Evolutionary conservation across 2,797 vertebrate genomes (phyloP), one percentile per base, ranked within the genome.

Genomic region (Poeciliopsis gracilis): DNA sequence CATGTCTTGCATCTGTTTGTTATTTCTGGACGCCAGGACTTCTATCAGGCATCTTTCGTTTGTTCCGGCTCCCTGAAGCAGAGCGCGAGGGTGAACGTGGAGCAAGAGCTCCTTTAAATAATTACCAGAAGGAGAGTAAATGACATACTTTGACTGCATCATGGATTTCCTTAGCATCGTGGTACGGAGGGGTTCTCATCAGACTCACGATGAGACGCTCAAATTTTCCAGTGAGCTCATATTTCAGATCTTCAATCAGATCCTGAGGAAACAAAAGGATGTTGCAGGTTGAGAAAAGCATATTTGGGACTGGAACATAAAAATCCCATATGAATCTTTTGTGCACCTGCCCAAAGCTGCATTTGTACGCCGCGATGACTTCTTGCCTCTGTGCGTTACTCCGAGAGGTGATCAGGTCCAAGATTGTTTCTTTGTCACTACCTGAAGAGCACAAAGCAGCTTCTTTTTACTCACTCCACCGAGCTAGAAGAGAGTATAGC

Each of bases 161-260:
- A 77, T 97, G 97, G 86, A 99, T 96, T 92, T 99, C 98, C 90
- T 99, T 99, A 94, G 98, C 98, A 20, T 99, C 98, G 0, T 96
- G 95, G 30, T 98, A 97, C 43, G 97, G 94, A 0, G 96, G 95
- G 4, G 96, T 94, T 78, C 96, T 96, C 98, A 99, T 99, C 86
- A 99, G 93, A 81, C 97, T 97, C 78, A 99, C 97, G 0, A 99
- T 97, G 88, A 99, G 95, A 9, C 97, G 96, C 85, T 99, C 98
- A 82, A 99, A 99, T 91, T 99, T 99, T 23, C 98, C 98, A 0
- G 97, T 99, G 90, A 99, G 95, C 92, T 99, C 98, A 0, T 98
- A 99, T 87, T 99, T 99, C 79, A 99, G 93, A 90, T 99, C 97
- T 16, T 95, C 96, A 12, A 98, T 98, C 89, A 99, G 96, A 91